Conservation (phyloP, 1,140 invertebrate species). For the Drosophila mauritiana region DNA sequence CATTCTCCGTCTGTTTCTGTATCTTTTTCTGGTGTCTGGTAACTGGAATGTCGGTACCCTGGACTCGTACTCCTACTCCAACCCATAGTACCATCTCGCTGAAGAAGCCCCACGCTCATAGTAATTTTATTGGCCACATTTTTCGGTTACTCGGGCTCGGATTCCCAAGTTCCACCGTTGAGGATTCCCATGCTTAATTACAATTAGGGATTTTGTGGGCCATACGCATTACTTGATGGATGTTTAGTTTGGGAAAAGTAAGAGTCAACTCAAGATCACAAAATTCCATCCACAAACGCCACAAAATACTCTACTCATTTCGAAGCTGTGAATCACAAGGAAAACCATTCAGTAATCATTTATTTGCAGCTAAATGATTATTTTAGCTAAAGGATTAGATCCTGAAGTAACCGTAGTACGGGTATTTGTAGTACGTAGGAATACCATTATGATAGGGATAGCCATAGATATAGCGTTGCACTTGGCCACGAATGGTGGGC, state of each 20-base stretch:
- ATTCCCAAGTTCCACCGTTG: constrained; percentile 19
- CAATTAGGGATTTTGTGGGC: constrained; percentile 67
- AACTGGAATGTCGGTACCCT: constrained; percentile 56
- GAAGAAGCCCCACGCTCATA: constrained; percentile 24
- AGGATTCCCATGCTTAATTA: constrained; percentile 77
- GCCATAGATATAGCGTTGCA: background rate
- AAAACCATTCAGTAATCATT: constrained; percentile 13
- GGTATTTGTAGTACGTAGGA: background rate
- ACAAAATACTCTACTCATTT: background rate
- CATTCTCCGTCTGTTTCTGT: constrained; percentile 30
- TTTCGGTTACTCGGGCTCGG: constrained; percentile 23
- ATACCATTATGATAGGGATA: no score
- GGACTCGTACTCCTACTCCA: constrained; percentile 23
- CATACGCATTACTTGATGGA: constrained; percentile 46
- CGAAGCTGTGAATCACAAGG: background rate
- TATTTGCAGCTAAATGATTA: no score
- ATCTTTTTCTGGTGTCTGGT: constrained; percentile 46
- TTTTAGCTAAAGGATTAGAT: background rate
- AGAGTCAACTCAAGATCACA: constrained; percentile 12
- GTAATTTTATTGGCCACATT: constrained; percentile 68
- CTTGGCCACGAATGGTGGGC: no score
- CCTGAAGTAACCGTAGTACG: background rate
- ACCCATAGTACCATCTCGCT: constrained; percentile 2
- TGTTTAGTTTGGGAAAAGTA: constrained; percentile 32
- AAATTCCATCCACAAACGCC: no score